phyloP scores from a whole-genome alignment of 2,113 vertebrate genomes.

The Pseudolaguvia tuberculata region DNA sequence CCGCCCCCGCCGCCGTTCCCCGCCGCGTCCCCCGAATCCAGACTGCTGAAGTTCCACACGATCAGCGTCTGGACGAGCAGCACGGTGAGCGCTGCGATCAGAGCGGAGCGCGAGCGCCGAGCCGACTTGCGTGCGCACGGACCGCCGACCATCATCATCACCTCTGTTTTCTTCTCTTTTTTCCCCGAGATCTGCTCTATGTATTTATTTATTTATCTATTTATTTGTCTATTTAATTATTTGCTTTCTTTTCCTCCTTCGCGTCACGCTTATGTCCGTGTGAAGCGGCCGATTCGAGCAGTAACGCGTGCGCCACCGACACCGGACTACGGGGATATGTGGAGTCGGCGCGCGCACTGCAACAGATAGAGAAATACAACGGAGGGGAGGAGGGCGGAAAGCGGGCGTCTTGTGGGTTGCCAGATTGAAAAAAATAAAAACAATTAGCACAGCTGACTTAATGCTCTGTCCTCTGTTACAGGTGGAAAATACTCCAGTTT shows the following conservation, averaged over 20 bases:
- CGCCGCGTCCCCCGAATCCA: constrained; percentile 77
- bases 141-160: constrained; percentile 77
- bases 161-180: no score
- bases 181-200: no score
- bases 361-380: constrained; percentile 31
- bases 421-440: not conserved
- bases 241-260: no score
- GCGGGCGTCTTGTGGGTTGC: constrained; percentile 1
- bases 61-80: constrained; percentile 91
- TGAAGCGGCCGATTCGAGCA: constrained; percentile 45
- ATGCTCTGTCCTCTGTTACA: no score
- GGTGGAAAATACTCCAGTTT: no score
- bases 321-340: constrained; percentile 54
- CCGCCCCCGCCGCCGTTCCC: constrained; percentile 58
- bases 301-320: constrained; percentile 53
- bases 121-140: constrained; percentile 84
- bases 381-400: constrained; percentile 52
- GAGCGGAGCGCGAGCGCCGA: constrained; percentile 81
- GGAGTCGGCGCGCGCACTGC: constrained; percentile 24
- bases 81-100: constrained; percentile 80
- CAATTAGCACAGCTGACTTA: no score
- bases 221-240: no score
- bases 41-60: constrained; percentile 94
- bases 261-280: not conserved
- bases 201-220: no score